These are phyloP conservation scores for Okamejei kenojei DNA, from an alignment of 2,797 vertebrate genomes.

Conservation along the genomic window DNA sequence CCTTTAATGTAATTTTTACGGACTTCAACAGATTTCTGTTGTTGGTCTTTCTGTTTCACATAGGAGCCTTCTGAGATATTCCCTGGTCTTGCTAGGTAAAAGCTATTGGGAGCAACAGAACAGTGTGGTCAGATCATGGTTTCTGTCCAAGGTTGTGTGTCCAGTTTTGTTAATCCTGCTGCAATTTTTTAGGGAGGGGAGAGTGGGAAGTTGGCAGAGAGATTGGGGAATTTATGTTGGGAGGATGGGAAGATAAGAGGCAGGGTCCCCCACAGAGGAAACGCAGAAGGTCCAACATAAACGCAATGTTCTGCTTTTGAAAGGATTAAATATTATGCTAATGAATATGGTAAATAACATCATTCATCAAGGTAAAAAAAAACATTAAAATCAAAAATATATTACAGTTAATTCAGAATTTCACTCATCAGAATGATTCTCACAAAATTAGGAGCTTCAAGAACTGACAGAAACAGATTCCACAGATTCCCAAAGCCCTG, in stretches of 20 bases:
- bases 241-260: background rate
- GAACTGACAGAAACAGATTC: slow-evolving; percentile 30
- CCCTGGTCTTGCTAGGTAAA: background rate
- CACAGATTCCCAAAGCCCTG: slow-evolving; percentile 32
- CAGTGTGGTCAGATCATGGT: background rate
- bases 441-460: background rate
- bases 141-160: background rate
- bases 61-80: background rate
- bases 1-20: background rate
- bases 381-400: slow-evolving; percentile 22
- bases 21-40: background rate
- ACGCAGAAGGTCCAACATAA: background rate
- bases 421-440: background rate
- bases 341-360: slow-evolving; percentile 28
- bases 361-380: slow-evolving; percentile 16
- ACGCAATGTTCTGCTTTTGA: background rate
- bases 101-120: background rate
- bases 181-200: too few species aligned
- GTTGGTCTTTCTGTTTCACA: background rate
- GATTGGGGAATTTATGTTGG: background rate
- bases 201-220: background rate
- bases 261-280: background rate
- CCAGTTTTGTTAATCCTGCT: background rate
- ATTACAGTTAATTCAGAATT: slow-evolving; percentile 23
- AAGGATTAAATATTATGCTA: background rate